Evolutionary conservation across 1,140 invertebrate species (phyloP).

Genomic region (Spodoptera frugiperda): DNA sequence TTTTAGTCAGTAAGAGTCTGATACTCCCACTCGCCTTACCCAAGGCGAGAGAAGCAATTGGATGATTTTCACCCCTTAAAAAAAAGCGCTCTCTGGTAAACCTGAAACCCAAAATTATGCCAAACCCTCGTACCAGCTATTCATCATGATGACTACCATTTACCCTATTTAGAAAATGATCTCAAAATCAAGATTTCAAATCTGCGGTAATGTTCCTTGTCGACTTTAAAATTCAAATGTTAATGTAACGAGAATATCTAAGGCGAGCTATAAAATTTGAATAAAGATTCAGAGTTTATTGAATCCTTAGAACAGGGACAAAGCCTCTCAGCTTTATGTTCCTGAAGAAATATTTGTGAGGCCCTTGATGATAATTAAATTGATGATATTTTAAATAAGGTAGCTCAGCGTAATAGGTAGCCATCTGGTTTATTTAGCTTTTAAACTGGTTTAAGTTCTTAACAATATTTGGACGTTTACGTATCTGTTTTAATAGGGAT

Average conservation of each 20-base stretch:
- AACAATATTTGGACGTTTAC: too few species aligned
- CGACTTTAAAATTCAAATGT: constrained; percentile 29
- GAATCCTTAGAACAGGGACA: constrained; percentile 15
- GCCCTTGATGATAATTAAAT: constrained; percentile 14
- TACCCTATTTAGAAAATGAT: not conserved
- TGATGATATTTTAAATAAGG: constrained; percentile 5
- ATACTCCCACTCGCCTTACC: too few species aligned
- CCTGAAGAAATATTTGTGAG: constrained; percentile 1
- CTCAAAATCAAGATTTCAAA: constrained; percentile 9
- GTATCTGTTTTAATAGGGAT: too few species aligned
- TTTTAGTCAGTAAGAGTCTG: too few species aligned
- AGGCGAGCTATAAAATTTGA: constrained; percentile 37
- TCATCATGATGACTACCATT: too few species aligned
- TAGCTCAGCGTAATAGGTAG: not conserved
- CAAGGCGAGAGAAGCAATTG: too few species aligned
- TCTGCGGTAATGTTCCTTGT: constrained; percentile 24
- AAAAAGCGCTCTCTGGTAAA: too few species aligned
- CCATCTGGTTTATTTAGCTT: too few species aligned
- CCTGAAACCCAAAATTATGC: too few species aligned
- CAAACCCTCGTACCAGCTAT: too few species aligned
- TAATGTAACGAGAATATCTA: constrained; percentile 23
- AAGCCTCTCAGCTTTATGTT: not conserved
- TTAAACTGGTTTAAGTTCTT: too few species aligned
- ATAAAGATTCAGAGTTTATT: constrained; percentile 35
- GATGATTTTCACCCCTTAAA: too few species aligned